Conservation (phyloP, 2,113 vertebrate species). For the Bos javanicus region DNA sequence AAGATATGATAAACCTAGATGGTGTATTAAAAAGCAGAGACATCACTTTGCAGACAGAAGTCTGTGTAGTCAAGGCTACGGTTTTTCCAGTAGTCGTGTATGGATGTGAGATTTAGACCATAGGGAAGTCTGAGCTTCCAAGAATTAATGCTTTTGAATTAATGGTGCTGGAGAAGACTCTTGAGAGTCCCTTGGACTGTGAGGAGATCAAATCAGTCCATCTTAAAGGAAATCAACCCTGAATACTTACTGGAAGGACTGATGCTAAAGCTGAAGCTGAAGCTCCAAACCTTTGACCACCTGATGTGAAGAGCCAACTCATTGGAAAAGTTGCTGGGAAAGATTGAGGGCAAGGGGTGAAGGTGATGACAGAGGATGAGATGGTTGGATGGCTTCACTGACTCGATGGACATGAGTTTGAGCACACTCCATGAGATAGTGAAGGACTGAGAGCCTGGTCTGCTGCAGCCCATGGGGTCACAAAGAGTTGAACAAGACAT, state of each 20-base stretch:
- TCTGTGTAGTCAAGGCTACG: background rate
- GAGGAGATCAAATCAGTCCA: background rate
- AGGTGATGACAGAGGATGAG: background rate
- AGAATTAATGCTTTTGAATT: background rate
- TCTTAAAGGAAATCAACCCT: background rate
- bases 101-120: background rate
- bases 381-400: background rate
- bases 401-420: background rate
- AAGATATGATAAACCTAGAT: background rate
- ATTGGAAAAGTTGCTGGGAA: background rate
- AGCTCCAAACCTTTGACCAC: background rate
- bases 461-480: background rate
- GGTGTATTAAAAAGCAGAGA: background rate
- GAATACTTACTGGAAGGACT: background rate
- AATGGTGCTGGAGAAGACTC: background rate
- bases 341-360: background rate
- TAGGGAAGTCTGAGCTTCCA: background rate
- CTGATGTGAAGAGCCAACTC: background rate
- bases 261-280: background rate
- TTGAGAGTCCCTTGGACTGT: background rate
- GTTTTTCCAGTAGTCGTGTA: background rate
- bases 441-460: background rate
- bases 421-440: background rate
- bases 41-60: background rate
- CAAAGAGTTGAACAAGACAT: background rate